Base-by-base conservation (phyloP, 2,888 invertebrate genomes). In the Colostygia pectinataria region DNA sequence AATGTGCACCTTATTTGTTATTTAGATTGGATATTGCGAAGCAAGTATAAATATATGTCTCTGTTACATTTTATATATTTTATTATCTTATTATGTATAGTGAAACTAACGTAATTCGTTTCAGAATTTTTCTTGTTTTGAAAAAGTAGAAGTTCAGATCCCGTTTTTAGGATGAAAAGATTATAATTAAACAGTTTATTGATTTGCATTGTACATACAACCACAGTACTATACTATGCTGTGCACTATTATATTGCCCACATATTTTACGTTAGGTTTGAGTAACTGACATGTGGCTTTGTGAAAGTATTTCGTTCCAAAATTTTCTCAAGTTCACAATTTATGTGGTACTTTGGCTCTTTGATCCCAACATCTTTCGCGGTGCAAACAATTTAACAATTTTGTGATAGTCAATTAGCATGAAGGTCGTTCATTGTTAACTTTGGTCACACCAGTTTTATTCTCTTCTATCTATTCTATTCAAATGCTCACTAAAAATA, bases 341-440 rank as follows among this genome's bases (percentile, higher is more conserved):
- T 36, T 53, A n/a, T n/a, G n/a, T 18, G 12, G 42, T 50, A 18
- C 1, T 24, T 14, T 28, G n/a, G 20, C 43, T 15, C 10, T 32
- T 7, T 43, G 12, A 20, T 31, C 27, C 9, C 28, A 31, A 29
- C 25, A 25, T 23, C 43, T 53, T 54, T 59, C 59, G 51, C 29
- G 31, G 51, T 45, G 55, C 43, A 57, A 56, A 62, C 33, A 46
- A 47, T 45, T 44, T 36, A 37, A 70, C 57, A 60, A 65, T 66
- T 63, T 65, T 66, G 33, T 33, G 25, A 69, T 48, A 55, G 40
- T 55, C 48, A 49, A 20, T 32, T 14, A 50, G 58, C 67, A 59
- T 68, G 79, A 85, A 86, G 87, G 85, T 74, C 78, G 64, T n/a
- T 55, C 61, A 76, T 78, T 80, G 74, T 79, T 60, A 25, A 25